These are phyloP conservation scores for human DNA, from an alignment of 2,113 vertebrate genomes.

Conservation along the genomic window GRCh38 chr13:96256001-96256500, in stretches of 20 bases:
- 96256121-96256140: no score
- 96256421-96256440: neutral
- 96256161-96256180: neutral
- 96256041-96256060: neutral
- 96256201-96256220: neutral
- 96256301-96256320: neutral
- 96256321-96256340: neutral
- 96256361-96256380: conserved; percentile 38
- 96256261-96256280: neutral
- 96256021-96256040: conserved; percentile 16
- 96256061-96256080: neutral
- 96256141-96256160: neutral
- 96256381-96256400: neutral
- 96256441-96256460: neutral
- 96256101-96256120: neutral
- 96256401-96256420: neutral
- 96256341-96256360: neutral
- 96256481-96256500: no score
- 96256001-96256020: neutral
- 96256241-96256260: neutral
- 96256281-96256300: conserved; percentile 45
- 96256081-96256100: neutral
- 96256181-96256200: neutral
- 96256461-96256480: neutral
- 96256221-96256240: neutral